Percentiles rank a stretch among this genome's conserved stretches.
These are phyloP conservation scores for Sebastes glaucus DNA, from an alignment of 2,797 vertebrate species.

Conservation along the genomic window DNA sequence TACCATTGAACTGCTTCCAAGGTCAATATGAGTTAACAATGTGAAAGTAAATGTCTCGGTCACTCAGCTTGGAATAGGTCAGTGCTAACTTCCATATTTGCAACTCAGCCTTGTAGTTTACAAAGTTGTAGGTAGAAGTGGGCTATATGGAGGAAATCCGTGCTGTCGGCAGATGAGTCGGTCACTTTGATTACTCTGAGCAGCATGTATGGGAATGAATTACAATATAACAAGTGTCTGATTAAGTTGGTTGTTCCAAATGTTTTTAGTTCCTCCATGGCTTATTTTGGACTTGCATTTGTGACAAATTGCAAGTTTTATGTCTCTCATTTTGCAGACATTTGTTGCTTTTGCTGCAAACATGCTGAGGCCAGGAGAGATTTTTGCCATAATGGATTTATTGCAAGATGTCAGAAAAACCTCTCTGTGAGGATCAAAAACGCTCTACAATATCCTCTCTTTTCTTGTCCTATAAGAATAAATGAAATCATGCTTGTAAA, in stretches of 20 bases:
- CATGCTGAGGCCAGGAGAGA: background rate
- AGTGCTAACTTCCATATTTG: background rate
- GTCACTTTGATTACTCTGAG: no score
- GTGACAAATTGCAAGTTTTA: no score
- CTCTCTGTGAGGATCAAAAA: background rate
- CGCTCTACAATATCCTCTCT: rapidly evolving
- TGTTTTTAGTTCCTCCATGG: background rate
- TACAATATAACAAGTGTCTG: no score
- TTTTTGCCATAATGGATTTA: background rate
- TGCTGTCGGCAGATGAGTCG: no score
- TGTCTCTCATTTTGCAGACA: background rate
- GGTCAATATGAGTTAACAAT: background rate
- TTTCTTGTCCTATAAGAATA: background rate
- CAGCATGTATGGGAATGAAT: no score
- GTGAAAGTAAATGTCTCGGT: background rate
- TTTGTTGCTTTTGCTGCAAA: background rate
- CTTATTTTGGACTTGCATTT: background rate
- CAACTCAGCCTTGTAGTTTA: background rate
- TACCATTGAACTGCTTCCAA: background rate
- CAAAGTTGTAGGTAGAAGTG: background rate
- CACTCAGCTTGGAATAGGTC: background rate
- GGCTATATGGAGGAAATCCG: background rate
- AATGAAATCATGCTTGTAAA: background rate
- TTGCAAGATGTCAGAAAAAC: background rate
- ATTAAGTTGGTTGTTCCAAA: no score